Conservation (phyloP, 1,140 invertebrate genomes). For the Diabrotica virgifera region DNA sequence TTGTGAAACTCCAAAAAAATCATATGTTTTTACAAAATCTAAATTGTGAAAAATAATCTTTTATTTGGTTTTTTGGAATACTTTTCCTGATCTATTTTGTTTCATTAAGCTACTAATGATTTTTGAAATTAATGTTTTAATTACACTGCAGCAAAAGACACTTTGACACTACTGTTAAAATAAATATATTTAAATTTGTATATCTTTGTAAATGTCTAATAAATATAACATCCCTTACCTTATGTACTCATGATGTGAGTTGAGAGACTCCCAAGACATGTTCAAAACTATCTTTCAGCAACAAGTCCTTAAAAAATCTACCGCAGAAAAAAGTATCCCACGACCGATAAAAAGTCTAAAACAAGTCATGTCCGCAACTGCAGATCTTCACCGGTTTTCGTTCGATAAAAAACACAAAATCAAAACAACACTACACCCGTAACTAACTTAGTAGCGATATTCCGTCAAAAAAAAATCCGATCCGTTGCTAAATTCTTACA, state of each 20-base stretch:
- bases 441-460: background rate
- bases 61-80: no score
- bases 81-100: no score
- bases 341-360: background rate
- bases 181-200: no score
- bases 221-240: background rate
- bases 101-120: no score
- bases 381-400: background rate
- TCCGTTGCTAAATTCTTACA: background rate
- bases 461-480: background rate
- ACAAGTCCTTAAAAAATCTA: background rate
- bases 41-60: no score
- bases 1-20: no score
- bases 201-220: no score
- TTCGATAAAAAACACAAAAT: background rate
- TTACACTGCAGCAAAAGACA: no score
- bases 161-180: no score
- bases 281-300: constrained; percentile 9
- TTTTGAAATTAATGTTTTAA: no score
- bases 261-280: constrained; percentile 33
- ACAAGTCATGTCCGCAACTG: background rate
- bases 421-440: background rate
- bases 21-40: no score
- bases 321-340: constrained; percentile 5
- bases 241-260: constrained; percentile 19